Evolutionary conservation across 1,140 invertebrate genomes (phyloP).

Genomic region (Dendrolimus kikuchii): DNA sequence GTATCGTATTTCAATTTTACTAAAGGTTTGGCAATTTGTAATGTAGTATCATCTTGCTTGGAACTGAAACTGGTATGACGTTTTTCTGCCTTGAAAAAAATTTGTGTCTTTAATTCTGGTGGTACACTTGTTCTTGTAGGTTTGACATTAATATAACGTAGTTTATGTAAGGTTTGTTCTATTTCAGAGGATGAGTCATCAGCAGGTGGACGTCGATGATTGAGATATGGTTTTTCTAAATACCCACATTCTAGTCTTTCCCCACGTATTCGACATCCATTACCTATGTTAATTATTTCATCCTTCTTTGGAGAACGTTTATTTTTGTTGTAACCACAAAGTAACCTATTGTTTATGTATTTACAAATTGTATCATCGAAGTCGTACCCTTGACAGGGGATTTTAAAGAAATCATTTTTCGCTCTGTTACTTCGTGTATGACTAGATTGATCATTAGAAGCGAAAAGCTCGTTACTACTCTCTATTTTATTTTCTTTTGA

Average conservation of each 20-base stretch:
- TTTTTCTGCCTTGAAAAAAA: no score
- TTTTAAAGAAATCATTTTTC: slow-evolving; percentile 6
- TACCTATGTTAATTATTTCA: slow-evolving; percentile 20
- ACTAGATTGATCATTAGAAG: background rate
- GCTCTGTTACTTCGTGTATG: background rate
- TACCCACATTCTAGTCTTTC: slow-evolving; percentile 57
- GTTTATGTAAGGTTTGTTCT: background rate
- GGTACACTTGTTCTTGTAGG: no score
- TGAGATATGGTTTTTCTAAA: slow-evolving; percentile 21
- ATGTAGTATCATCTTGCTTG: no score
- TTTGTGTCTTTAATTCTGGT: no score
- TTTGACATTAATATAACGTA: background rate
- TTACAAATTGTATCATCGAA: slow-evolving; percentile 38
- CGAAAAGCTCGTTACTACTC: background rate
- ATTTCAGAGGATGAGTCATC: slow-evolving; percentile 3
- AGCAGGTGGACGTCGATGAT: slow-evolving; percentile 21
- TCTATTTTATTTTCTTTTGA: no score
- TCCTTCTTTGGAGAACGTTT: slow-evolving; percentile 20
- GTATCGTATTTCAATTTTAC: no score
- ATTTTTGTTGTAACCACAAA: slow-evolving; percentile 56
- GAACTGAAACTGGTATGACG: no score
- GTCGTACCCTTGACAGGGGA: slow-evolving; percentile 28
- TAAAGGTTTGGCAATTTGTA: no score
- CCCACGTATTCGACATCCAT: slow-evolving; percentile 35
- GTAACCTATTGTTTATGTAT: slow-evolving; percentile 29